Conservation (phyloP, 2,888 invertebrate genomes). For the Hyles lineata region DNA sequence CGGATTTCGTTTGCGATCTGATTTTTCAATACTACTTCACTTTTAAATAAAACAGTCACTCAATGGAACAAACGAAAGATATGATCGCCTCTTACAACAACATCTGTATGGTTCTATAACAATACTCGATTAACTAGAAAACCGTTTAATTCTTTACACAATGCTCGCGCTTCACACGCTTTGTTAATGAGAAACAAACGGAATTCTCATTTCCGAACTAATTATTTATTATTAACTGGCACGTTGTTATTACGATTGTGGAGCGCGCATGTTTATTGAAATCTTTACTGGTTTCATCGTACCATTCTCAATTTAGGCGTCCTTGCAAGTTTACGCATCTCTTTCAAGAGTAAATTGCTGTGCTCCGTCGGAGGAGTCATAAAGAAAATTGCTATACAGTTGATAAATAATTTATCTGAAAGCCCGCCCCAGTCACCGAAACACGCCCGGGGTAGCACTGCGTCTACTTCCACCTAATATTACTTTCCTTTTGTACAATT, state of each 20-base stretch:
- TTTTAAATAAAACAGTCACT: not conserved
- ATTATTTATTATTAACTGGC: slow-evolving; percentile 43
- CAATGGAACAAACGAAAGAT: not conserved
- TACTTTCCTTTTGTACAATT: slow-evolving; percentile 85
- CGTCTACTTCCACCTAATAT: slow-evolving; percentile 80
- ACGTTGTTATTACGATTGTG: slow-evolving; percentile 34
- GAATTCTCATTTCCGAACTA: slow-evolving; percentile 45
- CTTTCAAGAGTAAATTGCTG: slow-evolving; percentile 83
- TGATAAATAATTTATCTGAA: slow-evolving; percentile 85
- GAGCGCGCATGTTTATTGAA: slow-evolving; percentile 67
- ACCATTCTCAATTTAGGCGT: slow-evolving; percentile 79
- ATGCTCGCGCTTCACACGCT: slow-evolving; percentile 67
- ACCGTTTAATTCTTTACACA: slow-evolving; percentile 69
- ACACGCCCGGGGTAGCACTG: slow-evolving; percentile 74
- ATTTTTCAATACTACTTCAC: not conserved
- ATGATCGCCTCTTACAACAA: slow-evolving; percentile 1
- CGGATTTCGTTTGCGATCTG: not conserved
- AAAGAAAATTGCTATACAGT: slow-evolving; percentile 86
- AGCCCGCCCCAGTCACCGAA: slow-evolving; percentile 84
- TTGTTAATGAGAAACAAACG: slow-evolving; percentile 67
- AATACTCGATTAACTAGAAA: slow-evolving; percentile 60
- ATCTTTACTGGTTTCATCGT: slow-evolving; percentile 75
- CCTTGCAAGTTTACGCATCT: slow-evolving; percentile 84
- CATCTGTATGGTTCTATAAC: slow-evolving; percentile 30
- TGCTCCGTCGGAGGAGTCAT: slow-evolving; percentile 84